Evolutionary conservation across 2,113 vertebrate genomes (phyloP).

Genomic region (Crotophaga sulcirostris): DNA sequence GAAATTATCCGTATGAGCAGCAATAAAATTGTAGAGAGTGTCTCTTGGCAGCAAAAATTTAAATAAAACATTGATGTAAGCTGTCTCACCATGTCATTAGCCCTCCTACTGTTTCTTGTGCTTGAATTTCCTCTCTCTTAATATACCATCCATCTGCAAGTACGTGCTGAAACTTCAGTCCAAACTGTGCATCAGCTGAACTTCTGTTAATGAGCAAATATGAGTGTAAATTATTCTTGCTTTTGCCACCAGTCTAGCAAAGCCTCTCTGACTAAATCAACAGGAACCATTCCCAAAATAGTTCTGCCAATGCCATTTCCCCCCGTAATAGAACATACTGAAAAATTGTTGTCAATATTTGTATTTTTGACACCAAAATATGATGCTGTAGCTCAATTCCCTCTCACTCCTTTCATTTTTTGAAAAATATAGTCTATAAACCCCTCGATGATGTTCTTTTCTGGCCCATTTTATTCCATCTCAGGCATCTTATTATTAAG

Average conservation of each 20-base stretch:
- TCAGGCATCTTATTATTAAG: not conserved
- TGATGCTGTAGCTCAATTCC: not conserved
- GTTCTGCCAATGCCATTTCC: not conserved
- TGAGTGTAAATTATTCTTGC: not conserved
- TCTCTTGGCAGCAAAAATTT: not conserved
- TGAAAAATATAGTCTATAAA: not conserved
- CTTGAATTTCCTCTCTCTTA: not conserved
- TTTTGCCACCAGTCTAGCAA: not conserved
- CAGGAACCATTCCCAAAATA: not conserved
- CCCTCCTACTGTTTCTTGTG: not conserved
- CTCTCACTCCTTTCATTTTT: accelerated
- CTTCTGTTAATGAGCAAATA: not conserved
- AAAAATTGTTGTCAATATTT: not conserved
- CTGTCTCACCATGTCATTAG: not conserved
- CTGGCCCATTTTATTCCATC: not conserved
- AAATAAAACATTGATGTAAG: not conserved
- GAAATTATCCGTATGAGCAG: not conserved
- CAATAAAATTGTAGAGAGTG: not conserved
- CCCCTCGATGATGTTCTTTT: not conserved
- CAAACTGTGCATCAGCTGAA: not conserved
- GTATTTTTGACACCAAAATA: not conserved
- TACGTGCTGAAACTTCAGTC: not conserved
- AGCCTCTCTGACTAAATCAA: not conserved
- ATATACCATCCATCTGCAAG: not conserved
- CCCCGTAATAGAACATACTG: not conserved